Conservation (phyloP, 2,888 invertebrate genomes). For the Acrobeloides nanus region DNA sequence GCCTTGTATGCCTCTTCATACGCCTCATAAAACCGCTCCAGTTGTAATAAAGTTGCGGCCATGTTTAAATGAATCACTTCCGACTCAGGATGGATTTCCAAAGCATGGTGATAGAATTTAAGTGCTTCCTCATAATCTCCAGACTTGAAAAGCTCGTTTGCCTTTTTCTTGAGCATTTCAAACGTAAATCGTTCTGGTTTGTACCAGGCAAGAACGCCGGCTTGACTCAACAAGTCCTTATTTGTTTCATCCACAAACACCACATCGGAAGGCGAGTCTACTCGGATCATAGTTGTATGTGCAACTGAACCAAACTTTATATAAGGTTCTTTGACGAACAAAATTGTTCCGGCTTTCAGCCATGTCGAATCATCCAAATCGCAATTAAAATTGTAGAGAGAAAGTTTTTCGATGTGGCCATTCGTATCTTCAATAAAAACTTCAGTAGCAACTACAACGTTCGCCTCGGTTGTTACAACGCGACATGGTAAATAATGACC, state of each 20-base stretch:
- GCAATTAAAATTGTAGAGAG: slow-evolving; percentile 10
- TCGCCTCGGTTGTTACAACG: slow-evolving; percentile 4
- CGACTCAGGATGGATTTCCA: slow-evolving; percentile 3
- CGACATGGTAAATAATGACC: slow-evolving; percentile 12
- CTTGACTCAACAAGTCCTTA: slow-evolving; percentile 1
- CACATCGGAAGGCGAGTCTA: slow-evolving; percentile 12
- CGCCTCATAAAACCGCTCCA: slow-evolving; percentile 4
- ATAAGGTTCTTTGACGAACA: slow-evolving; percentile 11
- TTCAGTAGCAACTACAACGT: slow-evolving; percentile 6
- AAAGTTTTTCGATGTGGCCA: slow-evolving; percentile 9
- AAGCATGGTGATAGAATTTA: slow-evolving; percentile 5
- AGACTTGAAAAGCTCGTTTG: slow-evolving; percentile 5
- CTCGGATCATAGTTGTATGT: not conserved
- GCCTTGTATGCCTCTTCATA: slow-evolving; percentile 7
- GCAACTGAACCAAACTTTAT: slow-evolving; percentile 7
- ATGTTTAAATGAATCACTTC: slow-evolving; percentile 8
- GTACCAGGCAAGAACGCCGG: slow-evolving; percentile 9
- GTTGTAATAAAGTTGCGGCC: slow-evolving; percentile 7
- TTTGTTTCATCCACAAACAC: slow-evolving; percentile 12
- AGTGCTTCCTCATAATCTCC: slow-evolving; percentile 5
- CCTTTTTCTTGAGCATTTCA: slow-evolving; percentile 4
- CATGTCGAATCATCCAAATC: slow-evolving; percentile 8
- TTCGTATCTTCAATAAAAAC: slow-evolving; percentile 10
- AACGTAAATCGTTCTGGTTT: slow-evolving; percentile 1
- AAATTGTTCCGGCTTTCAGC: slow-evolving; percentile 1